A percentile compares a stretch with the other conserved stretches of the same genome.
Conservation (phyloP, 2,797 vertebrate species). For the Oceanodroma leucorhoa region DNA sequence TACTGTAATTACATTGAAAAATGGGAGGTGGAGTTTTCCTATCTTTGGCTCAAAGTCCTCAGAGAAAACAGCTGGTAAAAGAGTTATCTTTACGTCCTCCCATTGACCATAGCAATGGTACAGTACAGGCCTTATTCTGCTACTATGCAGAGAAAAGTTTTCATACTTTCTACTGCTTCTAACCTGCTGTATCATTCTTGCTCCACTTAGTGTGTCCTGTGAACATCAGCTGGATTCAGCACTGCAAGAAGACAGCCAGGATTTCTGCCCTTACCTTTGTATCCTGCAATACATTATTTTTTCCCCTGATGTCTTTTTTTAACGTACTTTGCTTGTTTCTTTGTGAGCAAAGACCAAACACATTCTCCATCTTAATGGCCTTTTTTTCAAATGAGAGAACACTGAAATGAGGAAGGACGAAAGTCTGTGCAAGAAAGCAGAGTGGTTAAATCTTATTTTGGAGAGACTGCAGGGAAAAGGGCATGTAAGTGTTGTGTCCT, state of each 20-base stretch:
- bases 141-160: not conserved
- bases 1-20: not conserved
- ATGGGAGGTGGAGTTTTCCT: not conserved
- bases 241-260: not conserved
- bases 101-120: not conserved
- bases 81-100: not conserved
- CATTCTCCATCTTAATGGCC: not conserved
- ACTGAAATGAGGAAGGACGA: not conserved
- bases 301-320: not conserved
- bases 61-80: not conserved
- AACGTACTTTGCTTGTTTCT: not conserved
- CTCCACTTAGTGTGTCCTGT: not conserved
- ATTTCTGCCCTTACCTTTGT: not conserved
- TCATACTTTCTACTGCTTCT: not conserved
- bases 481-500: not conserved
- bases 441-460: not conserved
- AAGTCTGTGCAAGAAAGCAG: not conserved
- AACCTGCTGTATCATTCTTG: not conserved
- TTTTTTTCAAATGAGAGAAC: not conserved
- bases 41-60: not conserved
- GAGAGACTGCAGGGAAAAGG: not conserved
- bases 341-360: not conserved
- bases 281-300: not conserved
- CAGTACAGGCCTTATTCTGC: not conserved
- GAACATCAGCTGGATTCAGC: not conserved